Base-by-base conservation (phyloP, 2,888 invertebrate genomes). In the Poecilus cupreus region DNA sequence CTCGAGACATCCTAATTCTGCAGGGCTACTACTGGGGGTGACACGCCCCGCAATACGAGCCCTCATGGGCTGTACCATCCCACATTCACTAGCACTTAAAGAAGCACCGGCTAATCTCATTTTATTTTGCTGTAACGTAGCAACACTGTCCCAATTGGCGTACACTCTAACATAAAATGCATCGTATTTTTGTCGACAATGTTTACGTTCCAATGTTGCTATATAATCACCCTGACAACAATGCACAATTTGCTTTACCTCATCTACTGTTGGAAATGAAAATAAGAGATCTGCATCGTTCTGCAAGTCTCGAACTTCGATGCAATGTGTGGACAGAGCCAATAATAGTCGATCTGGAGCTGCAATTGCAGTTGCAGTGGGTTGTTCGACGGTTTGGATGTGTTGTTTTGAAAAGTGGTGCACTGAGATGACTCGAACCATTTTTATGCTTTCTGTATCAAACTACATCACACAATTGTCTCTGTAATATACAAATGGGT, bases 41-140 rank as follows among this genome's bases (percentile, higher is more conserved):
- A 94, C 94, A 85, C 94, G 90, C 0, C 94, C 95, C 1, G 95
- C 95, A 81, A 95, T 94, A 76, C 95, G 89, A 16, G 94, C 94
- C 81, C 93, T 89, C 91, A 93, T 92, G 0, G 92, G 90, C 80
- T 91, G 91, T 46, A 88, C 90, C 87, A 88, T 90, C 60, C 88
- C 89, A 84, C 88, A 89, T 83, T 89, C 88, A 0, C 89, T 2
- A 5, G 87, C 86, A 8, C 88, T 87, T 82, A 89, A 84, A 84
- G 88, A 88, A 18, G 88, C 84, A 85, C 90, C 85, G 88, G 72
- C 85, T 87, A 3, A 88, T 89, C 89, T 89, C 32, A 32, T 89
- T 85, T 89, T 89, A 0, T 89, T 89, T 81, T 89, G 89, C 83
- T 89, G 89, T 82, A 3, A 88, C 32, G 32, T 32, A 5, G 32